Percentiles rank a stretch among this genome's conserved stretches.
These are phyloP conservation scores for Villa cingulata DNA, from an alignment of 2,888 invertebrate species.

Conservation along the genomic window DNA sequence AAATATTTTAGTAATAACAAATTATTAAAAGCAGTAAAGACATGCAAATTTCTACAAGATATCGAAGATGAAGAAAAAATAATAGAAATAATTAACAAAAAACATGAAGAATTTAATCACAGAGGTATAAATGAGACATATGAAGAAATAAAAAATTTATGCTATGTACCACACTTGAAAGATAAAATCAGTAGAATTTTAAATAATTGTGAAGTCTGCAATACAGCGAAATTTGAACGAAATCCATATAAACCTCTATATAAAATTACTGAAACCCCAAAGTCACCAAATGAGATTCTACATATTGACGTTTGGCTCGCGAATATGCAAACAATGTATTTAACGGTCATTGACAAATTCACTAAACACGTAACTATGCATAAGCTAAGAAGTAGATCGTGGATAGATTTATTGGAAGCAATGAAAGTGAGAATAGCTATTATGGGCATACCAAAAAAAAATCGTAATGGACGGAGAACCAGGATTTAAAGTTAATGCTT, in stretches of 20 bases:
- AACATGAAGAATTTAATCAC: conserved; percentile 3
- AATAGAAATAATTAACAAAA: neutral
- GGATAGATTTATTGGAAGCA: too few species aligned
- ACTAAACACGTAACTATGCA: conserved; percentile 7
- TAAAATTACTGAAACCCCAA: conserved; percentile 2
- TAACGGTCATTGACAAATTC: conserved; percentile 8
- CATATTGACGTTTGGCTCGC: conserved; percentile 7
- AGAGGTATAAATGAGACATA: conserved; percentile 7
- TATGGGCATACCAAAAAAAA: conserved; percentile 5
- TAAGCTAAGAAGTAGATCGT: too few species aligned
- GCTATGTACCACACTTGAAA: conserved; percentile 24
- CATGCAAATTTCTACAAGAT: conserved; percentile 5
- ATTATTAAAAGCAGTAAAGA: conserved; percentile 4
- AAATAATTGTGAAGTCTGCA: too few species aligned
- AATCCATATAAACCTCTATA: conserved; percentile 3
- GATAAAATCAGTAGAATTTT: conserved; percentile 43
- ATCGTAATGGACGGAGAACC: conserved; percentile 6
- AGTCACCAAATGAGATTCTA: conserved; percentile 3
- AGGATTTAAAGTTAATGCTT: neutral
- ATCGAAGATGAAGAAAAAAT: conserved; percentile 6
- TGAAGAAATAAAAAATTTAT: conserved; percentile 4
- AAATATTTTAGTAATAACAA: too few species aligned
- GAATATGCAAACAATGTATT: conserved; percentile 4
- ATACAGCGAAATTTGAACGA: conserved; percentile 1
- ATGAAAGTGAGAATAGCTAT: conserved; percentile 8